A percentile compares a stretch with the other conserved stretches of the same genome.
Conservation (phyloP, 2,888 invertebrate species). For the Monochamus alternatus region DNA sequence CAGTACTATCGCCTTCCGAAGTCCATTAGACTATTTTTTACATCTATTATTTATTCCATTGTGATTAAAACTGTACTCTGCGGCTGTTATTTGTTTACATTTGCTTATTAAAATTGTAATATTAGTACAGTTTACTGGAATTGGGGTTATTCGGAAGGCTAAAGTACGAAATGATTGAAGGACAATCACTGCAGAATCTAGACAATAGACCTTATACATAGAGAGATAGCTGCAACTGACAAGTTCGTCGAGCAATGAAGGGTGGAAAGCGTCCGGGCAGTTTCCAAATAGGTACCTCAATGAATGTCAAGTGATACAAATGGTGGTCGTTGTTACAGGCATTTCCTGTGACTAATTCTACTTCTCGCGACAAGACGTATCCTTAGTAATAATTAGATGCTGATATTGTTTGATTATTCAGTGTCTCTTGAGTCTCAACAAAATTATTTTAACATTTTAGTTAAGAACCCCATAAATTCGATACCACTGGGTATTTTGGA, state of each 20-base stretch:
- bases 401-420: no score
- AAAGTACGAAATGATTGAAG: constrained; percentile 51
- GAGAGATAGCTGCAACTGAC: constrained; percentile 55
- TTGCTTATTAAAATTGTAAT: not conserved
- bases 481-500: no score
- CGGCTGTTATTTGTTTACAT: no score
- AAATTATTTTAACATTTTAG: no score
- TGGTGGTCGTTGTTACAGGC: constrained; percentile 5
- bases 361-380: no score
- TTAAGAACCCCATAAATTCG: no score
- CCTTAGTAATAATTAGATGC: no score
- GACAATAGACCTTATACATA: constrained; percentile 53
- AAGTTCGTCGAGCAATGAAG: constrained; percentile 51
- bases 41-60: no score
- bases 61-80: no score
- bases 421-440: no score
- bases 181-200: constrained; percentile 52
- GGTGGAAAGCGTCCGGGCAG: constrained; percentile 41
- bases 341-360: not conserved
- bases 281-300: constrained; percentile 19
- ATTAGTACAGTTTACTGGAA: not conserved
- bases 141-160: constrained; percentile 1
- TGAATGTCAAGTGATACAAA: constrained; percentile 17
- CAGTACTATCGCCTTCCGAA: no score
- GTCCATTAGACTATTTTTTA: no score